These are phyloP conservation scores for Ciconia maguari DNA, from an alignment of 2,113 vertebrate genomes.

Conservation along the genomic window DNA sequence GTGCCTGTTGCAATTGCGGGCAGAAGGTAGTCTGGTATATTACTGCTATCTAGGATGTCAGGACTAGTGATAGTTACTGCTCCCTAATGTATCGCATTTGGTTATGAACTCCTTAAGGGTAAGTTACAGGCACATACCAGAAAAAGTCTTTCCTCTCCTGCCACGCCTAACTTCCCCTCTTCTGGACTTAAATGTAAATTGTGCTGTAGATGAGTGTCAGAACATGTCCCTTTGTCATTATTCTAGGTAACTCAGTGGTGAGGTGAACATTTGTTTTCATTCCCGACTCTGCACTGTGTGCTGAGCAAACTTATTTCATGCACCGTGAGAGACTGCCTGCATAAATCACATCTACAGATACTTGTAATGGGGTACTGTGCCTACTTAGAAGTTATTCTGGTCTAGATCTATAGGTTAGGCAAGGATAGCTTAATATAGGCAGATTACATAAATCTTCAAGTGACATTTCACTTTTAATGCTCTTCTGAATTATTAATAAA, in stretches of 20 bases:
- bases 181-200: not conserved
- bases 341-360: not conserved
- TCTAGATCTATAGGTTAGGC: not conserved
- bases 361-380: not conserved
- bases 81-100: not conserved
- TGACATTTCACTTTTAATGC: not conserved
- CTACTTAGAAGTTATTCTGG: not conserved
- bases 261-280: not conserved
- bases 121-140: not conserved
- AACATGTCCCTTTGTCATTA: not conserved
- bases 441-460: not conserved
- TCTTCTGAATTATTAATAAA: conserved; percentile 25
- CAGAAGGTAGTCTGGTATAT: not conserved
- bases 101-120: not conserved
- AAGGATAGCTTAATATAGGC: not conserved
- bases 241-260: not conserved
- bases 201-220: not conserved
- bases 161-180: not conserved
- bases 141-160: not conserved
- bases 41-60: not conserved
- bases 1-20: not conserved
- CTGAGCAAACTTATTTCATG: not conserved
- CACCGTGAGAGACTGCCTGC: not conserved
- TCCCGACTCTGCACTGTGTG: not conserved
- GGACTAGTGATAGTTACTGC: not conserved